Evolutionary conservation across 2,888 invertebrate genomes (phyloP), one percentile per base, ranked within the genome.

Genomic region (Acronicta alni): DNA sequence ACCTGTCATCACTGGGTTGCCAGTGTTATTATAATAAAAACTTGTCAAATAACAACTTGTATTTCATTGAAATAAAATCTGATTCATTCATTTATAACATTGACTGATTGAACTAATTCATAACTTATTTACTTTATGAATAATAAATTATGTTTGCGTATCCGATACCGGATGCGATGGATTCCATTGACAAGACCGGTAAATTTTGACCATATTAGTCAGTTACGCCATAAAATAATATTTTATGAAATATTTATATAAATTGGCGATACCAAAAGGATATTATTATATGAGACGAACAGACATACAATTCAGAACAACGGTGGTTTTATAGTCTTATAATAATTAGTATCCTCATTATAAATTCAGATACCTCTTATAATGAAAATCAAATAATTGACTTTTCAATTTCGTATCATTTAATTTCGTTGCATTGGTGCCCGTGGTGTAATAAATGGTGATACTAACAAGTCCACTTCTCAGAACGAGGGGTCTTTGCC

Each of bases 391-490:
- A 72, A 75, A 83, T 83, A 84, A 85, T 83, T 81, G 82, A 79
- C 78, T 84, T 84, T 85, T 80, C 83, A 84, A 83, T 84, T 83
- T 77, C 66, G 80, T 77, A 72, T 69, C 77, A 76, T 82, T 81
- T 77, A 76, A 81, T 80, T 75, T 73, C 67, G 75, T 51, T 69
- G 62, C 54, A 61, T 71, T 77, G 84, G 81, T 84, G 81, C 89
- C 91, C 84, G 87, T 84, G 86, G 91, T 80, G 89, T 90, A 87
- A 91, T 91, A 91, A 92, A 92, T 91, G 91, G 85, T 87, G 87
- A 85, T 86, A 89, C 89, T 88, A 89, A 91, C 90, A 88, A 88
- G 90, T 85, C 78, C 83, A 76, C 68, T 91, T 92, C 92, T 89
- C 83, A 76, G 92, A 92, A 92, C 83, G 87, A 85, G 80, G 86